Conservation (phyloP, 2,113 vertebrate genomes). For the Triplophysa siluroides region DNA sequence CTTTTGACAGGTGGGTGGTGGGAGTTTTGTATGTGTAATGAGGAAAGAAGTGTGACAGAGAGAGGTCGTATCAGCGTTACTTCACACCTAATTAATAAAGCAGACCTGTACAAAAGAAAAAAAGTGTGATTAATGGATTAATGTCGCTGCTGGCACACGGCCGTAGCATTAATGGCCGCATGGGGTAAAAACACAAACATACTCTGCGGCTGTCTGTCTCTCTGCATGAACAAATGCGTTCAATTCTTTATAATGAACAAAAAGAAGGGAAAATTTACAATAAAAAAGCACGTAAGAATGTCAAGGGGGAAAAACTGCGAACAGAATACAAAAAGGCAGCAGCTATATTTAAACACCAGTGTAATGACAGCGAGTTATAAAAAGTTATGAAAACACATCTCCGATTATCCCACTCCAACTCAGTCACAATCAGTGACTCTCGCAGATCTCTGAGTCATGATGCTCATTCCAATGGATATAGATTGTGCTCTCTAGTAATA, state of each 20-base stretch:
- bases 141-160: conserved; percentile 63
- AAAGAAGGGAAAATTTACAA: conserved; percentile 20
- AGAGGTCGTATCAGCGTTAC: conserved; percentile 58
- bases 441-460: conserved; percentile 24
- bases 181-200: conserved; percentile 44
- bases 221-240: conserved; percentile 23
- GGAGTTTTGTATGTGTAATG: conserved; percentile 53
- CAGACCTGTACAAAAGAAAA: conserved; percentile 64
- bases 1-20: conserved; percentile 43
- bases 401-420: conserved; percentile 22
- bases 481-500: conserved; percentile 40
- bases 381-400: conserved; percentile 37
- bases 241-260: conserved; percentile 35
- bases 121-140: conserved; percentile 72
- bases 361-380: conserved; percentile 2
- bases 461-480: conserved; percentile 35
- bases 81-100: conserved; percentile 70
- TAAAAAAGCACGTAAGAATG: conserved; percentile 23
- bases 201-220: conserved; percentile 28
- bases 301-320: conserved; percentile 18
- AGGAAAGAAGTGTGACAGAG: conserved; percentile 53
- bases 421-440: conserved; percentile 26
- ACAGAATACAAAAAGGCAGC: conserved; percentile 22
- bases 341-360: conserved; percentile 26
- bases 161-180: conserved; percentile 41